These are phyloP conservation scores for Melanostigma gelatinosum DNA, from an alignment of 2,113 vertebrate genomes.

Conservation along the genomic window DNA sequence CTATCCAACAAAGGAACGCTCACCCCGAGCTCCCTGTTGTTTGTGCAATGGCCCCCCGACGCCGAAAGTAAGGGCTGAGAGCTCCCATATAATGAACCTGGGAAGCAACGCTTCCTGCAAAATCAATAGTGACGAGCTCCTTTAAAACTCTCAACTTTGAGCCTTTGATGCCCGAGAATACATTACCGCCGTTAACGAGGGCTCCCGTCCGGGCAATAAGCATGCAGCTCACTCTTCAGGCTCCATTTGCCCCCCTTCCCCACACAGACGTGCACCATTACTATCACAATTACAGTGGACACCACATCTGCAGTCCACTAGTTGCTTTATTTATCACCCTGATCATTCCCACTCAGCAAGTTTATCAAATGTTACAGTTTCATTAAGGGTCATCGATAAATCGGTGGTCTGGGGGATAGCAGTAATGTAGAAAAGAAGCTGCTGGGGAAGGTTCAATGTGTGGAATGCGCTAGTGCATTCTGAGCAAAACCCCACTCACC, in stretches of 20 bases:
- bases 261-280: slow-evolving; percentile 34
- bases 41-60: slow-evolving; percentile 49
- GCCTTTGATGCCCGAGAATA: slow-evolving; percentile 75
- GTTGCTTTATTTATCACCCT: slow-evolving; percentile 61
- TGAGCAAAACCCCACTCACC: slow-evolving; percentile 1
- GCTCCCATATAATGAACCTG: slow-evolving; percentile 74
- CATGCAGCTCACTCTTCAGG: slow-evolving; percentile 63
- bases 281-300: slow-evolving; percentile 41
- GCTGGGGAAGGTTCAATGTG: slow-evolving; percentile 14
- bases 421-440: slow-evolving; percentile 37
- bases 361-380: slow-evolving; percentile 67
- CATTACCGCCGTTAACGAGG: slow-evolving; percentile 68
- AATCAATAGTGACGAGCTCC: slow-evolving; percentile 78
- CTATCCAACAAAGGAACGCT: slow-evolving; percentile 60
- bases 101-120: slow-evolving; percentile 60
- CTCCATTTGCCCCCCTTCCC: slow-evolving; percentile 47
- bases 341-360: slow-evolving; percentile 57
- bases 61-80: slow-evolving; percentile 53
- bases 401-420: slow-evolving; percentile 34
- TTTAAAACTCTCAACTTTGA: slow-evolving; percentile 77
- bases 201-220: slow-evolving; percentile 58
- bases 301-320: slow-evolving; percentile 5
- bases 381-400: slow-evolving; percentile 63
- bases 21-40: slow-evolving; percentile 48
- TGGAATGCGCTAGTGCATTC: slow-evolving; percentile 11